phyloP scores from a whole-genome alignment of 2,888 invertebrate genomes.

The Cerceris ruficornis region DNA sequence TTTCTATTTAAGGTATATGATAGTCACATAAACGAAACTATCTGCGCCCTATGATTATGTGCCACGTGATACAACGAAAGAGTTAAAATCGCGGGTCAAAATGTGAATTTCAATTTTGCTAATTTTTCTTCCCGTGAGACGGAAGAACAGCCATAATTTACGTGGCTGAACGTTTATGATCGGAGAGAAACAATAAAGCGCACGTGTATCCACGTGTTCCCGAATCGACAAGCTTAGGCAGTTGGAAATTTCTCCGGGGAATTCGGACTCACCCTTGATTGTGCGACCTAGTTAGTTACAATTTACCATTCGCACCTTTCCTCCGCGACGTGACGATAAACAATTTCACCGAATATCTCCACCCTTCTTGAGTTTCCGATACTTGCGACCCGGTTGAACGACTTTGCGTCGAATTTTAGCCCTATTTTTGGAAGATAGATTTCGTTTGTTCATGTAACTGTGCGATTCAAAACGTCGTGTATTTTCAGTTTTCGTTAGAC shows the following conservation, averaged over 20 bases:
- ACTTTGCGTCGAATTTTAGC: too few species aligned
- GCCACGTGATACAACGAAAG: too few species aligned
- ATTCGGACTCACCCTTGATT: conserved; percentile 21
- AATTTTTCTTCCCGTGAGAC: background rate
- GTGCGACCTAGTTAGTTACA: conserved; percentile 37
- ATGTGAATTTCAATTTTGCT: background rate
- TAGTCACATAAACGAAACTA: too few species aligned
- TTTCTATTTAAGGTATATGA: too few species aligned
- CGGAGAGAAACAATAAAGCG: background rate
- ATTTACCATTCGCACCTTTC: conserved; percentile 22
- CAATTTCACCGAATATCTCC: conserved; percentile 24
- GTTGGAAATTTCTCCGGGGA: conserved; percentile 53
- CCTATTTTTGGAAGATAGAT: too few species aligned
- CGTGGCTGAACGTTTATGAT: conserved; percentile 1
- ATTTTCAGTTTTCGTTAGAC: too few species aligned
- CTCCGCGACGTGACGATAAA: conserved; percentile 28
- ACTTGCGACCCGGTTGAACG: too few species aligned
- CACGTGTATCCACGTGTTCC: background rate
- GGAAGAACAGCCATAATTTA: background rate
- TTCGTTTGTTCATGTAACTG: too few species aligned
- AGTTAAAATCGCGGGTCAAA: background rate
- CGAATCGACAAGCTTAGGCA: conserved; percentile 2
- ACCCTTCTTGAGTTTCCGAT: background rate
- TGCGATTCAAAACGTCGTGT: too few species aligned
- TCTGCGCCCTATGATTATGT: too few species aligned